These are phyloP conservation scores for Pterocles burchelli DNA, from an alignment of 2,113 vertebrate genomes.

Conservation along the genomic window DNA sequence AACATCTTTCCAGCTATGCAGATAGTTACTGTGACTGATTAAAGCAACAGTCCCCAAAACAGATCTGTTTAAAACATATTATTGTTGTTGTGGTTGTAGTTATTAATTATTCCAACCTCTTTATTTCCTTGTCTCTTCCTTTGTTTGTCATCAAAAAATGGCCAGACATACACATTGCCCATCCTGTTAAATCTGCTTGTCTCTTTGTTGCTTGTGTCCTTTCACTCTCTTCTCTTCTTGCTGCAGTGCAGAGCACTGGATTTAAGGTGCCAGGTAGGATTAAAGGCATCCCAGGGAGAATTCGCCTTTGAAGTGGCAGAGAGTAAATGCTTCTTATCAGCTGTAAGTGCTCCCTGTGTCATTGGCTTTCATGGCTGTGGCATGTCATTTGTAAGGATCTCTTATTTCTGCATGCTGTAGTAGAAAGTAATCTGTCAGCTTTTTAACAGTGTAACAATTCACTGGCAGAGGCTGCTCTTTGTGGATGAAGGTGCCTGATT, in stretches of 20 bases:
- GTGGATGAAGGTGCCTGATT: constrained; percentile 25
- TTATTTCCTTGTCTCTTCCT: neutral
- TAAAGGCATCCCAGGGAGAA: constrained; percentile 64
- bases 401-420: constrained; percentile 39
- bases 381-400: constrained; percentile 30
- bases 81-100: neutral
- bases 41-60: neutral
- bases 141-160: neutral
- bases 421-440: constrained; percentile 37
- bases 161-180: neutral
- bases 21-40: neutral
- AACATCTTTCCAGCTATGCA: neutral
- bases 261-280: constrained; percentile 69
- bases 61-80: neutral
- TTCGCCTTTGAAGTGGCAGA: constrained; percentile 68
- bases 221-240: constrained; percentile 52
- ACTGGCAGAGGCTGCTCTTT: neutral
- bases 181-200: constrained; percentile 38
- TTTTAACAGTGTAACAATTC: constrained; percentile 13
- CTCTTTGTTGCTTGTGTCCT: neutral
- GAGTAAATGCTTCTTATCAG: constrained; percentile 57
- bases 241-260: constrained; percentile 9
- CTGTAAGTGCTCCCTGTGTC: constrained; percentile 40
- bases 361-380: constrained; percentile 44
- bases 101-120: neutral